Conservation (phyloP, 1,140 invertebrate species). For the Stegodyphus dumicola region DNA sequence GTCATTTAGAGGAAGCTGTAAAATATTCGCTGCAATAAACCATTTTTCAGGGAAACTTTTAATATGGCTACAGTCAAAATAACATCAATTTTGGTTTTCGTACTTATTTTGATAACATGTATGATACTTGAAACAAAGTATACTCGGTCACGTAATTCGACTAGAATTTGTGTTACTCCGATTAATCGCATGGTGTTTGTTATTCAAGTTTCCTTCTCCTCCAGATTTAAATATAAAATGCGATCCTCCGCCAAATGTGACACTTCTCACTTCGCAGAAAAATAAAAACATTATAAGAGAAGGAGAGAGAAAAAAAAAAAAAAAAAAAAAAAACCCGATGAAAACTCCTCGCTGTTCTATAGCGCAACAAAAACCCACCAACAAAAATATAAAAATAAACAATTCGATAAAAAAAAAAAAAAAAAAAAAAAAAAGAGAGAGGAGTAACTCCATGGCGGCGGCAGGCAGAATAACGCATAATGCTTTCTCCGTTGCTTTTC, state of each 20-base stretch:
- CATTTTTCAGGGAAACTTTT: too few relatives aligned
- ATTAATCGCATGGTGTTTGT: too few relatives aligned
- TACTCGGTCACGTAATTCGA: too few relatives aligned
- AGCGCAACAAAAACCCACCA: neutral
- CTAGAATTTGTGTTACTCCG: too few relatives aligned
- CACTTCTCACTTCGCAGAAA: neutral
- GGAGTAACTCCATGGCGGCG: conserved; percentile 27
- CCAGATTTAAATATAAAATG: conserved; percentile 15
- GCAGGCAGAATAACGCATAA: conserved; percentile 22
- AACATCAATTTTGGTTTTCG: too few relatives aligned
- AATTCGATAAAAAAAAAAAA: conserved; percentile 28
- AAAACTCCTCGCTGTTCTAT: neutral
- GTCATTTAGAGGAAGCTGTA: too few relatives aligned
- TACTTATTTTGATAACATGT: too few relatives aligned
- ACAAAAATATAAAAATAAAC: conserved; percentile 40
- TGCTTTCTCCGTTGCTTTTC: conserved; percentile 24
- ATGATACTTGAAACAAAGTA: too few relatives aligned
- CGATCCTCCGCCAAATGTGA: conserved; percentile 12
- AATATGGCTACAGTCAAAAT: too few relatives aligned
- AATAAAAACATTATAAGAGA: neutral
- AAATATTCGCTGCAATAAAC: too few relatives aligned
- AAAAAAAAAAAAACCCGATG: conserved; percentile 20
- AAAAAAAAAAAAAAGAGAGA: conserved; percentile 2
- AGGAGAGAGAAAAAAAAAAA: neutral
- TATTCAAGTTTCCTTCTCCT: neutral